Percentiles rank a stretch among this genome's conserved stretches.
Evolutionary conservation across 2,113 vertebrate genomes (phyloP).

Genomic region (Symphodus melops): DNA sequence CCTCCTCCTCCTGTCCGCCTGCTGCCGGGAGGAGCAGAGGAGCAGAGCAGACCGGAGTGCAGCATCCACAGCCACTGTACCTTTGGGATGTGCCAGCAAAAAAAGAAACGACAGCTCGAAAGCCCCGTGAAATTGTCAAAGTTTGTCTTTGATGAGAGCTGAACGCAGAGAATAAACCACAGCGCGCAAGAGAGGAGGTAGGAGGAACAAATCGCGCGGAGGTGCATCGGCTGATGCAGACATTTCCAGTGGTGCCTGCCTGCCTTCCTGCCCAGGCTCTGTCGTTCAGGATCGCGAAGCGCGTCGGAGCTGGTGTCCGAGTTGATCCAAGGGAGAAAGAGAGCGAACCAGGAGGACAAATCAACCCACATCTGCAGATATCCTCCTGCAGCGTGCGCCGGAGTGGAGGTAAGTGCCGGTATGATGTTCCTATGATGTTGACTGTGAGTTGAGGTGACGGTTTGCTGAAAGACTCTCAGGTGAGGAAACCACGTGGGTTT

Average conservation of each 20-base stretch:
- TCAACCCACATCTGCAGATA: background rate
- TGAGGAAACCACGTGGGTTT: slow-evolving; percentile 60
- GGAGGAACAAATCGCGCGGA: background rate
- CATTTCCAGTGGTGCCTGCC: slow-evolving; percentile 12
- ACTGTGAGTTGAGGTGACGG: slow-evolving; percentile 22
- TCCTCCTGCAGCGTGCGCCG: background rate
- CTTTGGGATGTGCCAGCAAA: slow-evolving; percentile 28
- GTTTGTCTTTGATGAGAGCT: slow-evolving; percentile 32
- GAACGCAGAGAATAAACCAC: background rate
- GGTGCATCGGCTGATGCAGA: slow-evolving; percentile 23
- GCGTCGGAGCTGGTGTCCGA: slow-evolving; percentile 34
- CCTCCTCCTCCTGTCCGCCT: slow-evolving; percentile 29
- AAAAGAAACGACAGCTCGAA: slow-evolving; percentile 4
- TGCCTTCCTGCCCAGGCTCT: background rate
- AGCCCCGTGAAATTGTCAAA: slow-evolving; percentile 32
- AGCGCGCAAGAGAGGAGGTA: background rate
- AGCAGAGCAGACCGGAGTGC: slow-evolving; percentile 32
- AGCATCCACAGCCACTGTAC: slow-evolving; percentile 4
- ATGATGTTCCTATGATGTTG: slow-evolving; percentile 13
- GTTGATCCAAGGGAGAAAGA: background rate
- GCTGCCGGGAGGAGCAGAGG: slow-evolving; percentile 48
- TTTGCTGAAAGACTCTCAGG: slow-evolving; percentile 24
- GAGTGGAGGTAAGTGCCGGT: slow-evolving; percentile 62
- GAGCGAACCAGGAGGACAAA: background rate
- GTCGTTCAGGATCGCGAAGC: slow-evolving; percentile 19